Evolutionary conservation across 2,797 vertebrate genomes (phyloP).

Genomic region (Mallotus villosus): DNA sequence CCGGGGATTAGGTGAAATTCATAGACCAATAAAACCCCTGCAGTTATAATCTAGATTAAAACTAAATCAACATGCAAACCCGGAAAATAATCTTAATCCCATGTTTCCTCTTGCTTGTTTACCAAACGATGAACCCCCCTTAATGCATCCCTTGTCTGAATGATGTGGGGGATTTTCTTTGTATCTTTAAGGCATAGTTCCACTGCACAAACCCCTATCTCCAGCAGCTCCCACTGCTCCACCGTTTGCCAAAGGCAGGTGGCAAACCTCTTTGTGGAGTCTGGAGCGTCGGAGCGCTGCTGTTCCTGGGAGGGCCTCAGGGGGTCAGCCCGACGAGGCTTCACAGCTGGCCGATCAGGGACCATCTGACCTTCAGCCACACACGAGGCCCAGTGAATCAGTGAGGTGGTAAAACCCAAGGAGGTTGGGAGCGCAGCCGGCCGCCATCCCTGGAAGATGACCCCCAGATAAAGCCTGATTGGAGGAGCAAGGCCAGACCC

Average conservation of each 20-base stretch:
- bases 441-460: neutral
- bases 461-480: conserved; percentile 7
- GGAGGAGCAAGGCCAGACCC: neutral
- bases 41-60: conserved; percentile 11
- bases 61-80: neutral
- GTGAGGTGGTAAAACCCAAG: neutral
- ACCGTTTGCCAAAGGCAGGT: neutral
- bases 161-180: neutral
- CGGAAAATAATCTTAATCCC: conserved; percentile 1
- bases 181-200: neutral
- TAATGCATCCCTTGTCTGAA: neutral
- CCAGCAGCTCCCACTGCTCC: neutral
- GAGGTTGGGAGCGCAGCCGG: neutral
- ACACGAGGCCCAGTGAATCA: neutral
- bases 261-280: neutral
- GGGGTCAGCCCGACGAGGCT: neutral
- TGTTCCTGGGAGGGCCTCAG: neutral
- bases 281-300: neutral
- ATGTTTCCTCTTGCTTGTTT: conserved; percentile 2
- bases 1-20: conserved; percentile 5
- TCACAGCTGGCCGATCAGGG: neutral
- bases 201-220: neutral
- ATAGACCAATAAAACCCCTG: conserved; percentile 11
- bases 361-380: neutral
- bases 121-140: neutral